Evolutionary conservation across 2,797 vertebrate species (phyloP).

Genomic region (Amphiprion clarkii): DNA sequence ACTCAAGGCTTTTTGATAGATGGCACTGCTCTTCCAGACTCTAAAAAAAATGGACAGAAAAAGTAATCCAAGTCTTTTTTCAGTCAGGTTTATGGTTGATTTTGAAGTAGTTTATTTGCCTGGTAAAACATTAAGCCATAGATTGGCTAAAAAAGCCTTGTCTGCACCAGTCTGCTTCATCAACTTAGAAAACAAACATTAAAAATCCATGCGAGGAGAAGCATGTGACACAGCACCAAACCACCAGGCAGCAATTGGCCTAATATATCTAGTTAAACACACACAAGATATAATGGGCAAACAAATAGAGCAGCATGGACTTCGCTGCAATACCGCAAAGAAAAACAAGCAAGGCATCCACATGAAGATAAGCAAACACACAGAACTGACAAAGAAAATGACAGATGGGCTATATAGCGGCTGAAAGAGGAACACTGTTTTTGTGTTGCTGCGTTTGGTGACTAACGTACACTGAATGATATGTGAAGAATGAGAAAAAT

Average conservation of each 20-base stretch:
- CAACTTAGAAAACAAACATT: conserved; percentile 17
- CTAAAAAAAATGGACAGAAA: too few species aligned
- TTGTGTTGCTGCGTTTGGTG: conserved; percentile 23
- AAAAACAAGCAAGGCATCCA: conserved; percentile 39
- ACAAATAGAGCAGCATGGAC: conserved; percentile 33
- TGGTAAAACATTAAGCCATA: background rate
- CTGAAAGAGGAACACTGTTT: conserved; percentile 15
- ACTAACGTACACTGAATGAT: conserved; percentile 6
- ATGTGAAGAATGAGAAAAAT: conserved; percentile 20
- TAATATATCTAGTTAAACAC: conserved; percentile 35
- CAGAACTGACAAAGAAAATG: conserved; percentile 49
- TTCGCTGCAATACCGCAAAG: conserved; percentile 23
- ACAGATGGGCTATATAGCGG: conserved; percentile 47
- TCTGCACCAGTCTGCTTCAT: conserved; percentile 8
- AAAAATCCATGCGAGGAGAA: conserved; percentile 18
- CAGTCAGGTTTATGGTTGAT: conserved; percentile 1
- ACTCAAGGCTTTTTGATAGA: background rate
- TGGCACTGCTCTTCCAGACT: too few species aligned
- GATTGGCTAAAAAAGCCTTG: conserved; percentile 2
- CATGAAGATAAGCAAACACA: conserved; percentile 47
- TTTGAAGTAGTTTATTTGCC: background rate
- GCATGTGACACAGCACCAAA: conserved; percentile 33
- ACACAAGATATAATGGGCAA: conserved; percentile 42
- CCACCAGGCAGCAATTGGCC: conserved; percentile 24
- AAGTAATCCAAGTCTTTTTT: too few species aligned